Evolutionary conservation across 2,113 vertebrate genomes (phyloP), one percentile per base, ranked within the genome.

Genomic region (Cinclus cinclus): DNA sequence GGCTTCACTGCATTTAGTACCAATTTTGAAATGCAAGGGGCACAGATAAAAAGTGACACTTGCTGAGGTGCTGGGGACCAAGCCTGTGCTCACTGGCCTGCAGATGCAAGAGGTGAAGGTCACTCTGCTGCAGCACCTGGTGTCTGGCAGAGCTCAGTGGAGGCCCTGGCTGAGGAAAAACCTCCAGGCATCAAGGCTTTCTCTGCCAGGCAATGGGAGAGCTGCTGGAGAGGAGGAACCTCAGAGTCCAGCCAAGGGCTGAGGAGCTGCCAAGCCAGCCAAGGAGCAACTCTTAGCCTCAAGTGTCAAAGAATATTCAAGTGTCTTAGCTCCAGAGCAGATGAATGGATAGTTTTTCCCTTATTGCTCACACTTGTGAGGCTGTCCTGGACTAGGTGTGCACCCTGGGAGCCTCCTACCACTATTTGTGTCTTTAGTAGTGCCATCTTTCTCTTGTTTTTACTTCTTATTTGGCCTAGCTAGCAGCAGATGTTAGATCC

Each of bases 31-130:
- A 84, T 37, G 62, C n/a, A 1, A 7, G 8, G 19, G 71, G 42
- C 75, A 52, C 42, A 62, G 68, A 55, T 25, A 74, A 68, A 77
- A 89, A 22, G 46, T 33, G 55, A 50, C 67, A 44, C 19, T n/a
- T 6, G 1, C 17, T 33, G 68, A 74, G 39, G 71, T 59, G 24
- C 42, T 44, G 81, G 30, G 39, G 30, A 82, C 62, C 6, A 14
- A 68, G 62, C 24, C 33, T 9, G 15, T 47, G 52, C 23, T 15
- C 0, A 0, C 39, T 2, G 3, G 21, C 12, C 52, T 55, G 52
- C 28, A 59, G 76, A 52, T 12, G 44, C 30, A 24, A 11, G 35
- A 25, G 64, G 37, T 49, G 83, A 62, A 77, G 85, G 15, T 23
- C 62, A 82, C 67, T 35, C 9, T 42, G 73, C 69, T 62, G 60